Evolutionary conservation across 2,888 invertebrate genomes (phyloP).

Genomic region (Hyalella azteca): DNA sequence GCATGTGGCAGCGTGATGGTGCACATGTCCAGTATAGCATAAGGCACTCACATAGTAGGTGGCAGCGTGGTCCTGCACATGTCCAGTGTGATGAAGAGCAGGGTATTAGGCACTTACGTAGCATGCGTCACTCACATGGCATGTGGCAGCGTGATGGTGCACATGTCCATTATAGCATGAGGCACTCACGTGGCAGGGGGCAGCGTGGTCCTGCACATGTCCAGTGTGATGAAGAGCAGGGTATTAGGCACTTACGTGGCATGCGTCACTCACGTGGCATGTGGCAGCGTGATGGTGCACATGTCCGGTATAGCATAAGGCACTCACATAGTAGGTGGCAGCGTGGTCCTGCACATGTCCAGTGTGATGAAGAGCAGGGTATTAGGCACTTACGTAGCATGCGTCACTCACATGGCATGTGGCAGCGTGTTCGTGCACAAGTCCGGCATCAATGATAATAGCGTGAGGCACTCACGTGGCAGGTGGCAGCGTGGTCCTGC

Average conservation of each 20-base stretch:
- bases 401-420: neutral
- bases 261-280: neutral
- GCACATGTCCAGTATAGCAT: no score
- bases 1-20: no score
- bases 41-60: neutral
- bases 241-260: neutral
- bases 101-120: no score
- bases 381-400: neutral
- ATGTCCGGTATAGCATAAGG: neutral
- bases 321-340: neutral
- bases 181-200: neutral
- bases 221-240: constrained; percentile 36
- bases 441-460: neutral
- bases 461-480: neutral
- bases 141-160: neutral
- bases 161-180: neutral
- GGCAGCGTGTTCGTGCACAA: neutral
- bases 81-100: constrained; percentile 18
- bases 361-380: constrained; percentile 41
- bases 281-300: neutral
- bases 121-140: no score
- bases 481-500: constrained; percentile 12
- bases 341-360: constrained; percentile 42
- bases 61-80: constrained; percentile 5
- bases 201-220: constrained; percentile 15